Evolutionary conservation across 2,797 vertebrate genomes (phyloP).

Genomic region (Gallinago solitaria): DNA sequence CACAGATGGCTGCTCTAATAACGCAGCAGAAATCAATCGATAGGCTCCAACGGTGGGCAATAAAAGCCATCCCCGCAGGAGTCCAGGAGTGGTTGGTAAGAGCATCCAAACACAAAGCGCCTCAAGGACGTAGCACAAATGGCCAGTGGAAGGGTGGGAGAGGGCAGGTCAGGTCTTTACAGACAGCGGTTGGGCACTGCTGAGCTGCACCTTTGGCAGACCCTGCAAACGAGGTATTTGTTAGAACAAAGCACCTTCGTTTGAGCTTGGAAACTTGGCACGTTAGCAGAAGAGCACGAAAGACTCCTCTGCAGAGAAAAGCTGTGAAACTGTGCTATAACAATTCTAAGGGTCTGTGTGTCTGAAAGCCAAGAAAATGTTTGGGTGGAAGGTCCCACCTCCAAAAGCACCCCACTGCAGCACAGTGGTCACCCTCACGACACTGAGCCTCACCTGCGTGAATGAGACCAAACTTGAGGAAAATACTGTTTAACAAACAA

Average conservation of each 20-base stretch:
- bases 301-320: neutral
- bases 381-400: neutral
- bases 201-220: neutral
- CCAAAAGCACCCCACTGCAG: neutral
- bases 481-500: neutral
- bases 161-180: neutral
- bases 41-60: rapidly evolving
- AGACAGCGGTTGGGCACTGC: neutral
- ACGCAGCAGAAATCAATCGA: neutral
- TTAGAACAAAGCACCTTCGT: neutral
- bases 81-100: neutral
- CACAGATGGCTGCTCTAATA: neutral
- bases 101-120: neutral
- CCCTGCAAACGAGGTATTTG: neutral
- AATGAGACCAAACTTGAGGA: neutral
- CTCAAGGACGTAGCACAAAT: neutral
- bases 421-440: neutral
- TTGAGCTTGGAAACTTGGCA: neutral
- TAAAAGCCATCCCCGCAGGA: neutral
- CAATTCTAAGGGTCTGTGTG: neutral
- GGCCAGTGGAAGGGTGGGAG: neutral
- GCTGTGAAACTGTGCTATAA: too few relatives aligned
- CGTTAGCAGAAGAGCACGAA: neutral
- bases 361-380: neutral
- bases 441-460: neutral